Conservation (phyloP, 2,888 invertebrate species). For the Chaitophorus viminalis region DNA sequence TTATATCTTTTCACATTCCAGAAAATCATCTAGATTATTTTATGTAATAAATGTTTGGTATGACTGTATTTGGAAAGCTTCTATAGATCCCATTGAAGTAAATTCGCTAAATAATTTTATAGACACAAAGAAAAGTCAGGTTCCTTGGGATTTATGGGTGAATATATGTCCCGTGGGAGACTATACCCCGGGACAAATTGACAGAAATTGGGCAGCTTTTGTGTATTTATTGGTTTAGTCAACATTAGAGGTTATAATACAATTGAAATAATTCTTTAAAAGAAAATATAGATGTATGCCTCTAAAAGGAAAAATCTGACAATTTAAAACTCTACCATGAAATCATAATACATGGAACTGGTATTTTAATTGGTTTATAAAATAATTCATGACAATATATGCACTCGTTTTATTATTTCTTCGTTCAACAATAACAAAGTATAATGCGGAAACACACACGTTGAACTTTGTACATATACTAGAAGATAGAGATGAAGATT, state of each 20-base stretch:
- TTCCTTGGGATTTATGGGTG: slow-evolving; percentile 26
- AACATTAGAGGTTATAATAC: slow-evolving; percentile 2
- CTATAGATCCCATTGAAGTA: slow-evolving; percentile 2
- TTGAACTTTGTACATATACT: not conserved
- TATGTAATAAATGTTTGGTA: not conserved
- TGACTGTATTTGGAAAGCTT: not conserved
- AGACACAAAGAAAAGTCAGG: slow-evolving; percentile 10
- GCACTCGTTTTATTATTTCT: not conserved
- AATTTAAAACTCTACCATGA: not conserved
- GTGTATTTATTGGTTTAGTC: slow-evolving; percentile 12
- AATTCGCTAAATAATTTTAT: slow-evolving; percentile 29
- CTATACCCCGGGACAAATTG: not conserved
- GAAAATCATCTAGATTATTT: not conserved
- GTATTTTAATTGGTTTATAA: not conserved
- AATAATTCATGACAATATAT: not conserved
- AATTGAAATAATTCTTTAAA: not conserved
- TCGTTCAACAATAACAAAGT: not conserved
- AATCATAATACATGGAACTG: not conserved
- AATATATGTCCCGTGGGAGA: not conserved
- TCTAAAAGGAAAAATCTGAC: not conserved
- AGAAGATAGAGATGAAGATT: not conserved
- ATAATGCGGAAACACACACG: not conserved
- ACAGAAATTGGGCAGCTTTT: not conserved
- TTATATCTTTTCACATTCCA: not conserved
- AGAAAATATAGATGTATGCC: not conserved